A percentile compares a stretch with the other conserved stretches of the same genome.
These are phyloP conservation scores for Rynchops niger DNA, from an alignment of 2,113 vertebrate genomes.

Conservation along the genomic window DNA sequence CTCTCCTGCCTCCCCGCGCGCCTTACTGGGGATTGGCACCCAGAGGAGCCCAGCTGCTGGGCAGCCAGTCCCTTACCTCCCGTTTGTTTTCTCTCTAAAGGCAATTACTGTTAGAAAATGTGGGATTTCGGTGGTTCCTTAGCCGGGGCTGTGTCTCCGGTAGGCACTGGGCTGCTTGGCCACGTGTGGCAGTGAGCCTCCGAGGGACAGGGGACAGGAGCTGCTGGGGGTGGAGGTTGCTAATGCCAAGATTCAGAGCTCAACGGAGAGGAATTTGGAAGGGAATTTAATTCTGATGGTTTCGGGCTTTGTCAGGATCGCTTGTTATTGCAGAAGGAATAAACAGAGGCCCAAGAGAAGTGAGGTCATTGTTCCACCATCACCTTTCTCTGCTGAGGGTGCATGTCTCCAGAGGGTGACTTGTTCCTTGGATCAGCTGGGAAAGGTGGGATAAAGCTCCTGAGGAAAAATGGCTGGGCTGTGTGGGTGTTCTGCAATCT, in stretches of 20 bases:
- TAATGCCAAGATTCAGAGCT: background rate
- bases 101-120: background rate
- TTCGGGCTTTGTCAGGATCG: background rate
- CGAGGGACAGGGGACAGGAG: background rate
- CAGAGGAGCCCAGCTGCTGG: background rate
- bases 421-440: background rate
- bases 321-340: background rate
- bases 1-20: background rate
- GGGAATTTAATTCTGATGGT: background rate
- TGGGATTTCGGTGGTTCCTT: background rate
- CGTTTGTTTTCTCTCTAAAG: background rate
- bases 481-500: background rate
- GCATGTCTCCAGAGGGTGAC: background rate
- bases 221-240: background rate
- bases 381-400: background rate
- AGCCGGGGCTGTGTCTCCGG: background rate
- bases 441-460: background rate
- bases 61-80: background rate
- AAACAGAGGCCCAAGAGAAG: background rate
- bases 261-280: background rate
- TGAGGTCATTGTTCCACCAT: rapidly evolving
- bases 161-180: background rate
- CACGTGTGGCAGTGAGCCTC: rapidly evolving
- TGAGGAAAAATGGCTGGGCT: background rate
- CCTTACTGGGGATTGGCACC: rapidly evolving